phyloP scores from a whole-genome alignment of 2,797 vertebrate species.

The Tachyglossus aculeatus region DNA sequence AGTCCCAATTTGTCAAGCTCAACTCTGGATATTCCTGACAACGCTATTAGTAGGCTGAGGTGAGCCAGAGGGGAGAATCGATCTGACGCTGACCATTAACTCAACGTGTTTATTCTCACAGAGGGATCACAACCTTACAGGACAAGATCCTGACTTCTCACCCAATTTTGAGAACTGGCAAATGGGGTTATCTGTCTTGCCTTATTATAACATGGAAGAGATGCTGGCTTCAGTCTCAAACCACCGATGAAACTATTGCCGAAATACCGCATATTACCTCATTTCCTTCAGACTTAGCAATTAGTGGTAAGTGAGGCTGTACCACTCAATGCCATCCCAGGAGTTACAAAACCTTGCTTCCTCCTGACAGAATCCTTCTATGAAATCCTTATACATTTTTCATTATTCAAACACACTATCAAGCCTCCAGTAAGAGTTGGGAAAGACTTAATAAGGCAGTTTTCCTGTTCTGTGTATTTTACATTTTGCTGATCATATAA shows the following conservation, averaged over 20 bases:
- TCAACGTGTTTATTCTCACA: too few relatives aligned
- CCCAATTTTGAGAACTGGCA: too few relatives aligned
- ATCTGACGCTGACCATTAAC: too few relatives aligned
- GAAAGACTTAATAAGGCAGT: constrained; percentile 77
- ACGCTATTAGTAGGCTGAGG: too few relatives aligned
- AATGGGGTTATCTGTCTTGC: too few relatives aligned
- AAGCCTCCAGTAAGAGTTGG: constrained; percentile 60
- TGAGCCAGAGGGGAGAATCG: too few relatives aligned
- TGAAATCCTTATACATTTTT: constrained; percentile 63
- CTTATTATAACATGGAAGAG: too few relatives aligned
- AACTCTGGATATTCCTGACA: too few relatives aligned
- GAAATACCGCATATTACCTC: not conserved
- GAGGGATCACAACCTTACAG: too few relatives aligned
- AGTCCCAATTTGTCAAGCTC: too few relatives aligned
- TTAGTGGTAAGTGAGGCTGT: not conserved
- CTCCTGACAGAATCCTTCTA: constrained; percentile 30
- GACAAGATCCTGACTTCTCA: too few relatives aligned
- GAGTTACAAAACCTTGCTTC: constrained; percentile 46
- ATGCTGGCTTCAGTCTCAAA: fast-evolving
- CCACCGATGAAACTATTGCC: fast-evolving
- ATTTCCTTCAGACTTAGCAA: constrained; percentile 7
- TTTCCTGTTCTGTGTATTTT: constrained; percentile 73
- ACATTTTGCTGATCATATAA: constrained; percentile 72
- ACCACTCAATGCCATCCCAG: not conserved
- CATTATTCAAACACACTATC: constrained; percentile 64